Evolutionary conservation across 2,888 invertebrate species (phyloP).

Genomic region (Philereme transversata): DNA sequence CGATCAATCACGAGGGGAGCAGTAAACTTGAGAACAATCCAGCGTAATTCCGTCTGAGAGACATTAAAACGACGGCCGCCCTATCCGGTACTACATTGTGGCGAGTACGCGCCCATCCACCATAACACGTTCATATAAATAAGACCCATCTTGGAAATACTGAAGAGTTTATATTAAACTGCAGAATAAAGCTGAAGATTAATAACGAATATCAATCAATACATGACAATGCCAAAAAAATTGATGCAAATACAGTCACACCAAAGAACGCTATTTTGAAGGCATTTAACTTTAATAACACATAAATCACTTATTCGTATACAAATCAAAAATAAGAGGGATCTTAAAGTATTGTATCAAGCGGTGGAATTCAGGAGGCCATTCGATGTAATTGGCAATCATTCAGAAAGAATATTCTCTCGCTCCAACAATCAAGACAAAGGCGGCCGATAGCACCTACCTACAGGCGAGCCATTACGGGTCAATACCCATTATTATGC

Average conservation of each 20-base stretch:
- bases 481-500: conserved; percentile 84
- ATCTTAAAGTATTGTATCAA: conserved; percentile 72
- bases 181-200: conserved; percentile 27
- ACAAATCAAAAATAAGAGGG: conserved; percentile 69
- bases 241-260: conserved; percentile 36
- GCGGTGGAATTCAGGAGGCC: conserved; percentile 77
- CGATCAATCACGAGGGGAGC: conserved; percentile 81
- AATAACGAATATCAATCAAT: conserved; percentile 34
- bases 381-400: conserved; percentile 83
- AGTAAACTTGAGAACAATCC: conserved; percentile 83
- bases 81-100: conserved; percentile 83
- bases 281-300: conserved; percentile 61
- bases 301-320: conserved; percentile 77
- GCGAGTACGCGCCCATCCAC: conserved; percentile 49
- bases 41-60: conserved; percentile 83
- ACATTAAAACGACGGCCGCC: conserved; percentile 83
- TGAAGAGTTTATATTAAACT: background rate
- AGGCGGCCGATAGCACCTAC: conserved; percentile 82
- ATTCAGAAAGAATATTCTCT: conserved; percentile 79
- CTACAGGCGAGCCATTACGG: conserved; percentile 81
- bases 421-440: conserved; percentile 81
- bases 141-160: conserved; percentile 30
- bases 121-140: conserved; percentile 44
- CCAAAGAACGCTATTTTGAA: conserved; percentile 49
- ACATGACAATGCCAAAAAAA: conserved; percentile 28